Conservation (phyloP, 64 coral and sea anemone species). For the Stylophora pistillata region DNA sequence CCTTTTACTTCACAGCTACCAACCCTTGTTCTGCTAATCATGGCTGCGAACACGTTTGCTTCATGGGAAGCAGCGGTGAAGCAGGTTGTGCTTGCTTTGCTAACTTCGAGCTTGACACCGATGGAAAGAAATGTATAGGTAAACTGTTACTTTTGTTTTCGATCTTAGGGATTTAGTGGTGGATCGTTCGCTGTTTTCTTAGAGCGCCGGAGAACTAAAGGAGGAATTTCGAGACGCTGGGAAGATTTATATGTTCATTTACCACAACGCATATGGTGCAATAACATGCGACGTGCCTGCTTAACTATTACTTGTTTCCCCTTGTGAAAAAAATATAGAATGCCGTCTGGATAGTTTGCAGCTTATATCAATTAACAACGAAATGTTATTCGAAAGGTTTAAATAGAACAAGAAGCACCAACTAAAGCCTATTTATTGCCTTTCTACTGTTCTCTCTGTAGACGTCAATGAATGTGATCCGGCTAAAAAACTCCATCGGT, state of each 20-base stretch:
- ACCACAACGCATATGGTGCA: too few species aligned
- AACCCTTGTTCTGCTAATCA: background rate
- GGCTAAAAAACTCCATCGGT: background rate
- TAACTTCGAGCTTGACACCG: background rate
- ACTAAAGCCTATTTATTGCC: background rate
- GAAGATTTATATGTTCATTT: too few species aligned
- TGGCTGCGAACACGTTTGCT: constrained; percentile 8
- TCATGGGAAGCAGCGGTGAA: background rate
- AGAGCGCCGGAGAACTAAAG: too few species aligned
- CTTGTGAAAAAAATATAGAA: too few species aligned
- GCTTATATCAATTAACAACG: background rate
- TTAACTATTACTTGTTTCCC: too few species aligned
- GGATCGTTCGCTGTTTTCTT: background rate
- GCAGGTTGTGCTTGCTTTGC: background rate
- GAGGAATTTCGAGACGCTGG: too few species aligned
- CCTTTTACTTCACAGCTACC: background rate
- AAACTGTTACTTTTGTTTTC: too few species aligned
- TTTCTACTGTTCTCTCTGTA: background rate
- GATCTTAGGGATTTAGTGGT: background rate
- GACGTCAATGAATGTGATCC: constrained; percentile 37
- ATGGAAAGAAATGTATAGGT: constrained; percentile 37
- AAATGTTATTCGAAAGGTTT: background rate
- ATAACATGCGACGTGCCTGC: too few species aligned
- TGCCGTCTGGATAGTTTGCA: too few species aligned
- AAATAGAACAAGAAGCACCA: background rate